Base-by-base conservation (phyloP, 2,888 invertebrate genomes). In the Lycocerus yunnanus region DNA sequence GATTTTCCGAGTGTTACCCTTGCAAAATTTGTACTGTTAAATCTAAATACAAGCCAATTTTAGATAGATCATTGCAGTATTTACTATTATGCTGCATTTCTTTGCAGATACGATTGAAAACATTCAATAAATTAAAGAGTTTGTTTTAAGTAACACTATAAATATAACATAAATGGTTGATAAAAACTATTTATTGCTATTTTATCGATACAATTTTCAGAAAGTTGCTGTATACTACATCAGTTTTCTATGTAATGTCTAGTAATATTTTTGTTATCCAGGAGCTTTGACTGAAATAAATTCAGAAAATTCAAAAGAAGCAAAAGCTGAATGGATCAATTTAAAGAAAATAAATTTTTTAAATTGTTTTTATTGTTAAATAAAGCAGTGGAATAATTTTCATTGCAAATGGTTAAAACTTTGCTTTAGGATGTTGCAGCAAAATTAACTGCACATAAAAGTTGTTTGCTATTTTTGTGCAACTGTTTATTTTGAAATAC, bases 61-160 rank as follows among this genome's bases (percentile, higher is more conserved):
- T 43, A 43, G 77, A 79, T 79, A 77, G 78, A 77, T 77, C 72
- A 16, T 15, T 63, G 72, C 72, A 66, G 69, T 70, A 70, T 75
- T 75, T 69, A 73, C 58, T 70, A 68, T 68, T 58, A 68, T 75
- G 72, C 72, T 58, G 58, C 24, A 67, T 71, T 75, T 66, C 72
- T 68, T 68, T 70, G 59, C 72, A 70, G 72, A 72, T 65, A 70
- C 70, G 61, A 75, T 73, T 75, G 70, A 75, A 72, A 70, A 59
- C 66, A 67, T 68, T 71, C 72, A 27, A 72, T 75, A 75, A 75
- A 75, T 75, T 75, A 66, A 66, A 75, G 72, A 72, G 75, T 75
- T 75, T 75, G 75, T 72, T 75, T 75, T 72, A 75, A 75, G 72
- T 68, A 68, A 66, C 69, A 66, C 65, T 66, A 72, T 73, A 75